These are phyloP conservation scores for Penaeus japonicus DNA, from an alignment of 1,140 invertebrate species.

Conservation along the genomic window DNA sequence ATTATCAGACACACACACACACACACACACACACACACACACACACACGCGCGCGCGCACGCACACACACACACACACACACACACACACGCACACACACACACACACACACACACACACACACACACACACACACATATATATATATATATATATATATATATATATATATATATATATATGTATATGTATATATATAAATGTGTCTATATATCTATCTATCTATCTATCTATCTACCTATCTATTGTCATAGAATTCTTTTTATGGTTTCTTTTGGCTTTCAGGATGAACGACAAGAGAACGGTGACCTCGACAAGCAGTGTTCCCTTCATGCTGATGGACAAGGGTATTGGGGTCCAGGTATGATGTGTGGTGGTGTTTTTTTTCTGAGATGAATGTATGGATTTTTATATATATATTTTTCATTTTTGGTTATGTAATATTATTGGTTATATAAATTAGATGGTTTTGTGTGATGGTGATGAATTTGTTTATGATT, in stretches of 20 bases:
- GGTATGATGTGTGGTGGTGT: neutral
- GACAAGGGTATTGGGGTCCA: conserved; percentile 38
- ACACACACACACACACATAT: neutral
- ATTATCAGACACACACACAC: too few relatives aligned
- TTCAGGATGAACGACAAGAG: conserved; percentile 50
- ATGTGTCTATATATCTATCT: neutral
- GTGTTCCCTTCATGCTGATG: conserved; percentile 42
- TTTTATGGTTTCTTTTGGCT: neutral
- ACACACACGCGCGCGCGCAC: too few relatives aligned
- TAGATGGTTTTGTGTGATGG: neutral
- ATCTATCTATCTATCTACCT: neutral
- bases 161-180: conserved; percentile 13
- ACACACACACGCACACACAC: too few relatives aligned
- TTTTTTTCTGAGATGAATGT: neutral
- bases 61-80: too few relatives aligned
- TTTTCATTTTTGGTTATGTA: neutral
- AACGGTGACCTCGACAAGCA: conserved; percentile 18
- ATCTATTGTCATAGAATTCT: neutral
- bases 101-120: too few relatives aligned
- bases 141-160: neutral
- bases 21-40: too few relatives aligned
- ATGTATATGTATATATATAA: neutral
- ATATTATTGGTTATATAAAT: neutral
- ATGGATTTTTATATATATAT: neutral
- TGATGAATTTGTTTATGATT: neutral